Base-by-base conservation (phyloP, 2,888 invertebrate species). In the Drosophila diplacantha region DNA sequence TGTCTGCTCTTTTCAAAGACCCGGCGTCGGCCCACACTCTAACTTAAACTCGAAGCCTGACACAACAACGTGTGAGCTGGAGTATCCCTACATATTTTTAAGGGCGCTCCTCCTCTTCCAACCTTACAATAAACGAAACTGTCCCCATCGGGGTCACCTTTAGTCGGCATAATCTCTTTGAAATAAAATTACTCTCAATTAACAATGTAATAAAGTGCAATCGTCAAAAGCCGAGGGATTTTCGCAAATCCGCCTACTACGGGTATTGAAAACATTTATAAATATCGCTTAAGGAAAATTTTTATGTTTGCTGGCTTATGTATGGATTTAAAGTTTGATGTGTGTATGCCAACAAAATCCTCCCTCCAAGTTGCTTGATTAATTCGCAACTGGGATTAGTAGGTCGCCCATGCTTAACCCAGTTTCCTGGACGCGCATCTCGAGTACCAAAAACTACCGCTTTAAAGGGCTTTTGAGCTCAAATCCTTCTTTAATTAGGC, bases 131-230 rank as follows among this genome's bases (percentile, higher is more conserved):
- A 31, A n/a, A 24, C 1, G 9, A 32, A 32, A 16, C 16, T 38
- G 14, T 39, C 8, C 14, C 18, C 2, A 20, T 32, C 5, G 12
- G 47, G 59, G 47, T 47, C 32, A 39, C 61, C 56, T 32, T 52
- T 12, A 24, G 31, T 18, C 46, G 53, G 46, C 24, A 12, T 29
- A 47, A 59, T 39, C 59, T 47, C 59, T 60, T 60, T 60, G 24
- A 47, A 60, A 32, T 29, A 26, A 46, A 46, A 60, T 60, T 60
- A 47, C 47, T 60, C 39, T 47, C 60, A 61, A 60, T 60, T 60
- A 60, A 60, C 38, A 47, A 24, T 39, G 38, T 61, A 60, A 60
- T 60, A 47, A 61, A 18, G 60, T 39, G 47, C 47, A 61, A 47
- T 60, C 61, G 61, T 47, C 7, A 39, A 60, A 39, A 47, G 38